These are phyloP conservation scores for Pyrrhosoma nymphula DNA, from an alignment of 2,888 invertebrate genomes.

Conservation along the genomic window DNA sequence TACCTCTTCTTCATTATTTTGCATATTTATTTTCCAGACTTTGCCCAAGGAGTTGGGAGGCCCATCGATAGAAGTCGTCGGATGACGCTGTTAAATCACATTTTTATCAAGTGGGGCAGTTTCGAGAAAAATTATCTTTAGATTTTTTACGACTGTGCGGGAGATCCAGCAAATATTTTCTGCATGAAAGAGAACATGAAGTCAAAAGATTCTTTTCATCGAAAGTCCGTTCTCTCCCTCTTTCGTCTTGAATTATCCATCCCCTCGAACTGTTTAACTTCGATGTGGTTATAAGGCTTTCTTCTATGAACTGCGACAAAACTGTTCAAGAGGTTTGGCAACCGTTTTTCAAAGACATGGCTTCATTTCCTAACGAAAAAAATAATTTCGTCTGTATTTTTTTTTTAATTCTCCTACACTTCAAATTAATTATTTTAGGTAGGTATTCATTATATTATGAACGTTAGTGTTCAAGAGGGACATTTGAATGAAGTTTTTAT, in stretches of 20 bases:
- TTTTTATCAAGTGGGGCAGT: not conserved
- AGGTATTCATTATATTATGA: too few relatives aligned
- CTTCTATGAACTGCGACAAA: too few relatives aligned
- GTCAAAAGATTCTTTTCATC: not conserved
- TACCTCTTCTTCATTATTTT: not conserved
- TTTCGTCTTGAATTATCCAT: not conserved
- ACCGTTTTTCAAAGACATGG: too few relatives aligned
- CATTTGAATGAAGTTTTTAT: too few relatives aligned
- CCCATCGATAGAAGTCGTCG: not conserved
- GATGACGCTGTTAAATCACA: constrained; percentile 22
- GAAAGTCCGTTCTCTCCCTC: not conserved
- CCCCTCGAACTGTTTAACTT: too few relatives aligned
- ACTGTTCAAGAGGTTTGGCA: too few relatives aligned
- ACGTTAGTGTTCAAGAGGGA: too few relatives aligned
- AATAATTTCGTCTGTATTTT: too few relatives aligned
- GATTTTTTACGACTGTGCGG: not conserved
- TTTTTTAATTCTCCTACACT: too few relatives aligned
- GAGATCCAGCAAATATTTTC: not conserved
- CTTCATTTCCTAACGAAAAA: too few relatives aligned
- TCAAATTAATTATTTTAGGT: too few relatives aligned
- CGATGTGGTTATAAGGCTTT: too few relatives aligned
- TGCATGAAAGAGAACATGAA: not conserved
- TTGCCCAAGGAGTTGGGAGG: not conserved
- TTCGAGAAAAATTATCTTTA: not conserved
- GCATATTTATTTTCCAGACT: not conserved